A percentile compares a stretch with the other conserved stretches of the same genome.
Evolutionary conservation across 1,140 invertebrate species (phyloP).

Genomic region (Neodiprion virginianus): DNA sequence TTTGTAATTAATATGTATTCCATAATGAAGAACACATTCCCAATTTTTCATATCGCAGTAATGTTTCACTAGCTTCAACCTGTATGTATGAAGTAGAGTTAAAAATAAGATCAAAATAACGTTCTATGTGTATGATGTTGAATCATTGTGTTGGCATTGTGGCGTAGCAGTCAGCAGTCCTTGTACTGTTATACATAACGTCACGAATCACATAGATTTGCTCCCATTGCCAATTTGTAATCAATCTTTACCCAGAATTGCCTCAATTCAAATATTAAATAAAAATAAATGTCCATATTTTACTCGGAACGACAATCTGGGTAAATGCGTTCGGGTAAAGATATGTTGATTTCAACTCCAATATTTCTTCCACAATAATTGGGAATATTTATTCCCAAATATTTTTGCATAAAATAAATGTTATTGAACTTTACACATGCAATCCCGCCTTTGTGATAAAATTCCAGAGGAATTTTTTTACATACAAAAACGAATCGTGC

Average conservation of each 20-base stretch:
- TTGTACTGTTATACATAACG: conserved; percentile 40
- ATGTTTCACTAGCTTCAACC: conserved; percentile 1
- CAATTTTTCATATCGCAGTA: neutral
- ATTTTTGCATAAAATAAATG: neutral
- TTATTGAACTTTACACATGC: neutral
- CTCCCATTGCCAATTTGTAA: conserved; percentile 42
- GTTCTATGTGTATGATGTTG: conserved; percentile 35
- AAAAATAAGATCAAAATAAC: conserved; percentile 25
- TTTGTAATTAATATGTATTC: neutral
- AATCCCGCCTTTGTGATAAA: neutral
- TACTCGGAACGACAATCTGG: too few relatives aligned
- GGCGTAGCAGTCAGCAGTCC: conserved; percentile 53
- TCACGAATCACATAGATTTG: conserved; percentile 28
- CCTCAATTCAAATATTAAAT: neutral
- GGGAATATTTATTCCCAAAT: neutral
- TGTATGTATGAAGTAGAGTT: conserved; percentile 27
- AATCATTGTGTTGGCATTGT: conserved; percentile 42
- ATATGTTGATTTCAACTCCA: too few relatives aligned
- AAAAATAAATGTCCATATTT: too few relatives aligned
- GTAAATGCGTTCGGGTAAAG: too few relatives aligned
- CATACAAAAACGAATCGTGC: neutral
- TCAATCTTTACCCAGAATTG: conserved; percentile 8
- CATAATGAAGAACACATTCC: neutral
- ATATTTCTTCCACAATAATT: too few relatives aligned
- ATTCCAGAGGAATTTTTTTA: neutral